phyloP scores from a whole-genome alignment of 1,140 invertebrate genomes.

The Drosophila pseudoananassae region DNA sequence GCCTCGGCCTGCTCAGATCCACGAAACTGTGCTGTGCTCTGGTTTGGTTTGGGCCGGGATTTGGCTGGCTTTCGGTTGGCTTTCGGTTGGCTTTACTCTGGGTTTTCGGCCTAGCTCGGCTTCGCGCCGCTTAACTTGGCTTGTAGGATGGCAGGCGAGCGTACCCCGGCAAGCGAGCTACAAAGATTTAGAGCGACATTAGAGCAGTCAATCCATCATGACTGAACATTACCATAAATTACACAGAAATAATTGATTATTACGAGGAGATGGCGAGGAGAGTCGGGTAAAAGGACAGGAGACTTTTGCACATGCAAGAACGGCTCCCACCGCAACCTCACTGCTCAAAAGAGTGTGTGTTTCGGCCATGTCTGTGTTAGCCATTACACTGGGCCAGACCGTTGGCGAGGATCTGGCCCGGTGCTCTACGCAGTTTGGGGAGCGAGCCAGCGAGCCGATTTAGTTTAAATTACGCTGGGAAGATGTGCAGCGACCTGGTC shows the following conservation, averaged over 20 bases:
- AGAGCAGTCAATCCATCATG: slow-evolving; percentile 84
- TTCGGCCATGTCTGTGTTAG: slow-evolving; percentile 31
- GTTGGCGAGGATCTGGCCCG: slow-evolving; percentile 24
- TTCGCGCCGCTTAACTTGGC: slow-evolving; percentile 35
- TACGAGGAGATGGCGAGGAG: slow-evolving; percentile 73
- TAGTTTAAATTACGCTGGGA: slow-evolving; percentile 84
- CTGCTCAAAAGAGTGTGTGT: slow-evolving; percentile 11
- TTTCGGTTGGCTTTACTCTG: slow-evolving; percentile 20
- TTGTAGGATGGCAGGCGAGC: slow-evolving; percentile 41
- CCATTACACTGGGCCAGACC: slow-evolving; percentile 43
- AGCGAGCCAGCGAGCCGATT: slow-evolving; percentile 74
- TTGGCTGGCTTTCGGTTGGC: slow-evolving; percentile 17
- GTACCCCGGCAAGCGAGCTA: slow-evolving; percentile 60
- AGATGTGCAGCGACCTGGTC: slow-evolving; percentile 68
- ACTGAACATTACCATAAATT: slow-evolving; percentile 84
- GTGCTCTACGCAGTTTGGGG: slow-evolving; percentile 63
- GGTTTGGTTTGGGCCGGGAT: slow-evolving; percentile 30
- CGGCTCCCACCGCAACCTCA: slow-evolving; percentile 45
- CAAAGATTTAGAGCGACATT: slow-evolving; percentile 84
- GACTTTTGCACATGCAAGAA: slow-evolving; percentile 67
- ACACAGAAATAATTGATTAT: slow-evolving; percentile 84
- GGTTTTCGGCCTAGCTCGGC: slow-evolving; percentile 17
- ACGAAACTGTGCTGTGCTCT: slow-evolving; percentile 34
- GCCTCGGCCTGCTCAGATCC: slow-evolving; percentile 47
- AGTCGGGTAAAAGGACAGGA: slow-evolving; percentile 34